phyloP scores from a whole-genome alignment of 1,140 invertebrate genomes.

The Chironomus striatipennis region DNA sequence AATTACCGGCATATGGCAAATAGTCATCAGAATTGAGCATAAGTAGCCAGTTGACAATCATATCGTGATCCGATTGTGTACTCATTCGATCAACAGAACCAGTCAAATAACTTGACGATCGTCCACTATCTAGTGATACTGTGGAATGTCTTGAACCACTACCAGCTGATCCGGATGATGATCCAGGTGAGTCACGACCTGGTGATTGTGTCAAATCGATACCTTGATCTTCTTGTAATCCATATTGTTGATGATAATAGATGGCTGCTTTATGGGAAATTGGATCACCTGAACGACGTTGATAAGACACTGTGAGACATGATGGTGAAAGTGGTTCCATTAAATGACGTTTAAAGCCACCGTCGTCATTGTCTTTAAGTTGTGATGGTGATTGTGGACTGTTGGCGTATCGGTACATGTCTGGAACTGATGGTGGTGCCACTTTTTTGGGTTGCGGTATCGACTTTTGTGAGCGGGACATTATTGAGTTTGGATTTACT shows the following conservation, averaged over 20 bases:
- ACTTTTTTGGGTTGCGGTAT: constrained; percentile 18
- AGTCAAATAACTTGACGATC: constrained; percentile 58
- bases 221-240: constrained; percentile 61
- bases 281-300: constrained; percentile 37
- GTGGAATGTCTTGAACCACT: constrained; percentile 78
- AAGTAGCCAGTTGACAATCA: constrained; percentile 88
- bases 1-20: constrained; percentile 58
- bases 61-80: constrained; percentile 66
- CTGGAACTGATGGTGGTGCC: neutral
- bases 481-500: neutral
- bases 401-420: neutral
- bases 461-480: constrained; percentile 5
- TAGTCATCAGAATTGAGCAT: constrained; percentile 96
- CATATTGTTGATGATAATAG: constrained; percentile 64
- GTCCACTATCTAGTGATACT: constrained; percentile 83
- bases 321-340: constrained; percentile 14
- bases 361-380: constrained; percentile 9
- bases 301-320: constrained; percentile 17
- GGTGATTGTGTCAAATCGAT: constrained; percentile 72
- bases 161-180: constrained; percentile 68
- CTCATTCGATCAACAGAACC: constrained; percentile 41
- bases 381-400: neutral
- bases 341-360: constrained; percentile 5
- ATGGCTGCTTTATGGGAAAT: constrained; percentile 60
- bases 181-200: constrained; percentile 79